A percentile compares a stretch with the other conserved stretches of the same genome.
phyloP scores from a whole-genome alignment of 2,888 invertebrate species.

The Stenurella melanura region DNA sequence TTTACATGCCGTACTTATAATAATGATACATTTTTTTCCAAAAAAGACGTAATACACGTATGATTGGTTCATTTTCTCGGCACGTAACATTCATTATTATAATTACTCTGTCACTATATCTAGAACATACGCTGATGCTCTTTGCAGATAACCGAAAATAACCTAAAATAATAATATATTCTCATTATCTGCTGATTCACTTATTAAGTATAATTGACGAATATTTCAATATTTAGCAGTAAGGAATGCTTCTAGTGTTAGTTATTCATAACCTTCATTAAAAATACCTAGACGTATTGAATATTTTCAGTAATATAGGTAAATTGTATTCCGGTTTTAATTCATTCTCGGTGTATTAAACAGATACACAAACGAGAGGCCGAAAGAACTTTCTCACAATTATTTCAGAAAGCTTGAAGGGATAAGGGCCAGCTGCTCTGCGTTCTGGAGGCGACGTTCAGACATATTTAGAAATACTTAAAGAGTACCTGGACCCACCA shows the following conservation, averaged over 20 bases:
- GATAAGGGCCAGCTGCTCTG: constrained; percentile 38
- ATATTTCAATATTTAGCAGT: background rate
- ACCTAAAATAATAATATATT: background rate
- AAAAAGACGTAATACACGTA: background rate
- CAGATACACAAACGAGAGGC: constrained; percentile 8
- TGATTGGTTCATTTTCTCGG: background rate
- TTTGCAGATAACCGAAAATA: background rate
- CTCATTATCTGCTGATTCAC: background rate
- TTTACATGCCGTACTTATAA: too few species aligned
- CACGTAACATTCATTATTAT: background rate
- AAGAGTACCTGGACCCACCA: background rate
- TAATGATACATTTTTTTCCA: too few species aligned
- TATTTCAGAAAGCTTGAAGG: constrained; percentile 27
- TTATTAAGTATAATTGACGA: background rate
- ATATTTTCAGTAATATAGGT: background rate
- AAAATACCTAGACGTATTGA: background rate
- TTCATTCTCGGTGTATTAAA: constrained; percentile 22
- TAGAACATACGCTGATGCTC: background rate
- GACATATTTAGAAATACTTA: constrained; percentile 28
- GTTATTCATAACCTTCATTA: background rate
- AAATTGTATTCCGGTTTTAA: constrained; percentile 8
- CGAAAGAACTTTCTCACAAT: constrained; percentile 37
- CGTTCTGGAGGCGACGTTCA: constrained; percentile 9
- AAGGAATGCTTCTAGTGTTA: background rate
- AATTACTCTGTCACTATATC: background rate